Conservation (phyloP, 2,797 vertebrate species). For the Odontamblyopus rebecca region DNA sequence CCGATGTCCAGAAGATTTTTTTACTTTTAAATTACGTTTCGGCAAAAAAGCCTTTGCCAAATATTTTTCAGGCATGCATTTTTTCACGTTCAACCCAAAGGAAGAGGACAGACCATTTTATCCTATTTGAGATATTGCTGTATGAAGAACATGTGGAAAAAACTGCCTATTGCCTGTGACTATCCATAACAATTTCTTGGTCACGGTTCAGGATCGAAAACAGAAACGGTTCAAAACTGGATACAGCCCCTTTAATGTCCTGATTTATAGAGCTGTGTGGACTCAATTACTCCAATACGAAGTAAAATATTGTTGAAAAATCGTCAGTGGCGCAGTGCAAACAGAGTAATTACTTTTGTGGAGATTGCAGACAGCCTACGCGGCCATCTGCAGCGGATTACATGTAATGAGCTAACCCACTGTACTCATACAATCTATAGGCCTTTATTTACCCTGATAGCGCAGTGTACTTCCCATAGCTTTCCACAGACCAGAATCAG, state of each 20-base stretch:
- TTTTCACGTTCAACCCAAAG: no score
- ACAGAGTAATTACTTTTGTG: slow-evolving; percentile 2
- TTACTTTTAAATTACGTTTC: no score
- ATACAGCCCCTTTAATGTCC: neutral
- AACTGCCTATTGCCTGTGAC: no score
- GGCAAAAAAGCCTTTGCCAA: no score
- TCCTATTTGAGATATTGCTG: no score
- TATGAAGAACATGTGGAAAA: no score
- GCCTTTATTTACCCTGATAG: neutral
- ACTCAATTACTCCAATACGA: neutral
- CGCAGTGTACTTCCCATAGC: neutral
- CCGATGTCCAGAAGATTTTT: no score
- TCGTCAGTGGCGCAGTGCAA: neutral
- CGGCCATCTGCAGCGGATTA: slow-evolving; percentile 7
- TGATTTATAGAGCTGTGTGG: neutral
- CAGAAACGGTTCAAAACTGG: neutral
- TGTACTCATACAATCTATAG: neutral
- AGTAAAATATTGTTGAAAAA: neutral
- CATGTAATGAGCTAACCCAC: neutral
- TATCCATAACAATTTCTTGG: no score
- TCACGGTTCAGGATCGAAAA: no score
- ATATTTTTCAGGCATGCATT: no score
- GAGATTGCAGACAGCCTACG: neutral
- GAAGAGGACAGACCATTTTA: no score
- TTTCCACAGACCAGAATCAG: neutral